Conservation (phyloP, 2,113 vertebrate genomes). For the Motacilla alba region DNA sequence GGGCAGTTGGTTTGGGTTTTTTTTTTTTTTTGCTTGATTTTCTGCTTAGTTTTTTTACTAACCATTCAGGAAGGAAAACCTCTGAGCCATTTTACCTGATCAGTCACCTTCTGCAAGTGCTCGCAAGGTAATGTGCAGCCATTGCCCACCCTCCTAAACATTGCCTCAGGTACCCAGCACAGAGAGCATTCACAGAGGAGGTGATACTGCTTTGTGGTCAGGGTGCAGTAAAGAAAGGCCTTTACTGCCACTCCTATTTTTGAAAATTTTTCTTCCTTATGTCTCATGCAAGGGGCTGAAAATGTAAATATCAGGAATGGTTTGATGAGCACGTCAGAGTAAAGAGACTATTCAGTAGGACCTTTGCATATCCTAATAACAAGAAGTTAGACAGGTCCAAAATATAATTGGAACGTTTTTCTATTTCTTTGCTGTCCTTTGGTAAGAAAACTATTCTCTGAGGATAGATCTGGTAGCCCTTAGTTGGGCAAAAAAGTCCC, state of each 20-base stretch:
- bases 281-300: not conserved
- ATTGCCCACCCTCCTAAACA: accelerated
- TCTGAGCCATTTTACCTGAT: not conserved
- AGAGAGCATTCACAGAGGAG: not conserved
- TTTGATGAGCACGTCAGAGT: not conserved
- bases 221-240: not conserved
- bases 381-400: not conserved
- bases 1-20: accelerated
- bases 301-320: not conserved
- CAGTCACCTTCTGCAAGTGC: not conserved
- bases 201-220: not conserved
- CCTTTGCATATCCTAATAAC: not conserved
- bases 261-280: not conserved
- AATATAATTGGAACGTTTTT: not conserved
- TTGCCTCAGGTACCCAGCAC: not conserved
- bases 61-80: not conserved
- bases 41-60: accelerated
- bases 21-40: accelerated
- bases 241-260: not conserved
- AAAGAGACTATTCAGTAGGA: not conserved
- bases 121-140: not conserved
- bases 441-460: not conserved
- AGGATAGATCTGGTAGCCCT: not conserved
- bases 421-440: not conserved
- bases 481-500: not conserved